Conservation (phyloP, 2,113 vertebrate genomes). For the Nanger granti region DNA sequence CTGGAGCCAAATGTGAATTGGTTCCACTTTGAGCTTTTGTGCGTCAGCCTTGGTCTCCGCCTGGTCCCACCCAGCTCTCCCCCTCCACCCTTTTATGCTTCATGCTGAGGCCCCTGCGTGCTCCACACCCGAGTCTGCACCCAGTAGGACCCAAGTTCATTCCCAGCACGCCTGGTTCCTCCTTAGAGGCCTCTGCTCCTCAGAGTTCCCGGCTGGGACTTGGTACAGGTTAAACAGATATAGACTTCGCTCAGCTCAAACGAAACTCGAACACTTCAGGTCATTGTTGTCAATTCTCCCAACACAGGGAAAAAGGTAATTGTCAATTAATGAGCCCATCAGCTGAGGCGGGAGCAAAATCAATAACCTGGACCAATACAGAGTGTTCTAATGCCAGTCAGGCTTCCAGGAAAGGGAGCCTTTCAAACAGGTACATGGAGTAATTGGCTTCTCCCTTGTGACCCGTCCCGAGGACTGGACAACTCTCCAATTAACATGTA, state of each 20-base stretch:
- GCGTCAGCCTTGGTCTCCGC: accelerated
- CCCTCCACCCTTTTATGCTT: not conserved
- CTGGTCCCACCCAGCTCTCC: not conserved
- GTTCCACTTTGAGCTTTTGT: not conserved
- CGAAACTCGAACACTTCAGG: constrained; percentile 74
- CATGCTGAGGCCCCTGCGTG: not conserved
- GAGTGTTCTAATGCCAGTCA: constrained; percentile 74
- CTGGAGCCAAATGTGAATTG: not conserved
- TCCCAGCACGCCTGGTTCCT: not conserved
- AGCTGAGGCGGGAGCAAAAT: constrained; percentile 71
- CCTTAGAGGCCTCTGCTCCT: not conserved
- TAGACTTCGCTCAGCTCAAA: constrained; percentile 65
- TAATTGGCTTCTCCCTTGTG: constrained; percentile 78
- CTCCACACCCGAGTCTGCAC: accelerated
- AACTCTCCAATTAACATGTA: constrained; percentile 78
- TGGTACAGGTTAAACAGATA: constrained; percentile 76
- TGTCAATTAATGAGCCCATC: constrained; percentile 81
- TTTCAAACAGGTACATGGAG: constrained; percentile 72
- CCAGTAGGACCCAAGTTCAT: not conserved
- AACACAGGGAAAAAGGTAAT: constrained; percentile 79
- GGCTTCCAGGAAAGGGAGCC: constrained; percentile 64
- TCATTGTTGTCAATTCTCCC: constrained; percentile 73
- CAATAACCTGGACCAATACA: constrained; percentile 76
- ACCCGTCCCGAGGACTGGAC: constrained; percentile 62
- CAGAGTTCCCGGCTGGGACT: constrained; percentile 40